Conservation (phyloP, 2,113 vertebrate species). For the Colinus virginianus region DNA sequence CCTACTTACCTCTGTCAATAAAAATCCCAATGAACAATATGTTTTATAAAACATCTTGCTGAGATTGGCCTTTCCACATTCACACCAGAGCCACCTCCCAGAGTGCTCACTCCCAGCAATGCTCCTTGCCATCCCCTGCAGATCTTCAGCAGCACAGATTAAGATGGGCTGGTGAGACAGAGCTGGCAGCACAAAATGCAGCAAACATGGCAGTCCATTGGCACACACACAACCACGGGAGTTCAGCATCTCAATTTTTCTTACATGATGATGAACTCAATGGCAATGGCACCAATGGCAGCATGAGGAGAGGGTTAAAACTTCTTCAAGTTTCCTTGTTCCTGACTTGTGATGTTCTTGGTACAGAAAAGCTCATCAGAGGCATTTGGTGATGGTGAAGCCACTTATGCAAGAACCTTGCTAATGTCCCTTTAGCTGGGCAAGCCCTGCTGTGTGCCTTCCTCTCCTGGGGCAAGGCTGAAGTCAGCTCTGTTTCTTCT, state of each 20-base stretch:
- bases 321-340: not conserved
- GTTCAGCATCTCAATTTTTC: not conserved
- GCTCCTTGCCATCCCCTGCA: not conserved
- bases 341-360: not conserved
- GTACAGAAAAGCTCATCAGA: not conserved
- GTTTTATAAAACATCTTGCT: not conserved
- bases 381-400: not conserved
- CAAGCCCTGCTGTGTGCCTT: fast-evolving
- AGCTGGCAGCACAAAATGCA: not conserved
- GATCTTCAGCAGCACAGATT: not conserved
- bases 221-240: not conserved
- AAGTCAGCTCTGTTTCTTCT: not conserved
- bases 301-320: not conserved
- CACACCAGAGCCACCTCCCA: not conserved
- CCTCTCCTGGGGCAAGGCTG: not conserved
- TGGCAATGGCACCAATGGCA: not conserved
- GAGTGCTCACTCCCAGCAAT: not conserved
- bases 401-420: not conserved
- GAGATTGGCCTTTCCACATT: not conserved
- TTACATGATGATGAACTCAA: not conserved
- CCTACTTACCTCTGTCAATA: not conserved
- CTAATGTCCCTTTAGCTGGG: too few relatives aligned
- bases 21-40: not conserved
- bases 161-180: not conserved
- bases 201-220: not conserved